phyloP scores from a whole-genome alignment of 2,888 invertebrate species.

The Linhomoeus sp. region DNA sequence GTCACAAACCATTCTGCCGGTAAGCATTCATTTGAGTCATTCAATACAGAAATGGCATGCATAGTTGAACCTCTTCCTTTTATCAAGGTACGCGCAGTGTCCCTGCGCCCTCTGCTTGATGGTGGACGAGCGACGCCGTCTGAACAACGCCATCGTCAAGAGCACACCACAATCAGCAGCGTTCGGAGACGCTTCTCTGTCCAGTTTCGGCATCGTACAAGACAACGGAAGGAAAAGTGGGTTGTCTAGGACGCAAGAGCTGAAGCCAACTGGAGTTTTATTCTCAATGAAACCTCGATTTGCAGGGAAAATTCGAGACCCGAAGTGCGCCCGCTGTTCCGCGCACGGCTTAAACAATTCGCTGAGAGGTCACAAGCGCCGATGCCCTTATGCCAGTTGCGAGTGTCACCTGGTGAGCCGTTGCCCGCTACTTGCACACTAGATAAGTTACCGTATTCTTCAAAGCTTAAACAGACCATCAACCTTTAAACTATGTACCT shows the following conservation, averaged over 20 bases:
- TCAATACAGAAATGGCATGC: neutral
- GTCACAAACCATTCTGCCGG: slow-evolving; percentile 22
- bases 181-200: slow-evolving; percentile 3
- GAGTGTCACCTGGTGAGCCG: slow-evolving; percentile 14
- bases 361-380: slow-evolving; percentile 20
- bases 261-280: too few relatives aligned
- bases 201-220: too few relatives aligned
- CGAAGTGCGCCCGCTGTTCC: slow-evolving; percentile 22
- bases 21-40: slow-evolving; percentile 5
- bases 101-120: slow-evolving; percentile 17
- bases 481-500: too few relatives aligned
- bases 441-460: too few relatives aligned
- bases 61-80: neutral
- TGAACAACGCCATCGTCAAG: slow-evolving; percentile 19
- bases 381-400: slow-evolving; percentile 16
- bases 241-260: too few relatives aligned
- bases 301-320: slow-evolving; percentile 5
- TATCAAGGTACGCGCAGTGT: slow-evolving; percentile 15
- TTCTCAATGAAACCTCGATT: too few relatives aligned
- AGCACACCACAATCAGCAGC: neutral
- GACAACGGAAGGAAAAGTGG: too few relatives aligned
- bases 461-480: too few relatives aligned
- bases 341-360: slow-evolving; percentile 19
- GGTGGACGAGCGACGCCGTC: slow-evolving; percentile 21
- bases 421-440: neutral